Evolutionary conservation across 2,113 vertebrate species (phyloP), one percentile per base, ranked within the genome.

Genomic region (Myrmophylax atrothorax): DNA sequence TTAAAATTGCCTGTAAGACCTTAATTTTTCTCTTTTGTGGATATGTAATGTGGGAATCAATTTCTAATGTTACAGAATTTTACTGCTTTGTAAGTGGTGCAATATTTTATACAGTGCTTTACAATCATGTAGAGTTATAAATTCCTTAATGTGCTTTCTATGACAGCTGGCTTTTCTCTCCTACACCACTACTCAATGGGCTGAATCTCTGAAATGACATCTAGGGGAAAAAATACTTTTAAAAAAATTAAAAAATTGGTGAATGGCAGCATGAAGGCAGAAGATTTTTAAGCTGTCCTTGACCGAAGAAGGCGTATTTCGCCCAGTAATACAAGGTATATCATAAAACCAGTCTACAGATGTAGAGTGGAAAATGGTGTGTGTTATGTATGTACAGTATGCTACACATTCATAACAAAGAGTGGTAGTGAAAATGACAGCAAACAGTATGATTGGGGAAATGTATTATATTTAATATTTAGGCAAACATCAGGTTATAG

Each of bases 61-160:
- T 52, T 74, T 78, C 62, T 79, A 68, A 56, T 56, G 17, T 67
- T 85, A 68, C 25, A 56, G 26, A 31, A 55, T 84, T 91, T 93
- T 87, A 87, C 44, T 79, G 49, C 66, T 73, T 84, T 42, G 1
- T 78, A 91, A 79, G 49, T 79, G 49, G 18, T 79, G 40, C 66
- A 75, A 13, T 94, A 73, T 79, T 94, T 96, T 77, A 70, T 69
- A 31, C 35, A 75, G 47, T 47, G 44, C 40, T 89, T 94, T 31
- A 50, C 60, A 78, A 6, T 93, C 38, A 20, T 18, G 14, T 75
- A 33, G 60, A 35, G 56, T 50, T 93, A 87, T 67, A 56, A 84
- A 89, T 91, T 93, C 56, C 42, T 46, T 87, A 52, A 78, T 72
- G 35, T 72, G 33, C 84, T 93, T 93, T 89, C 56, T 38, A 3